Evolutionary conservation across 2,797 vertebrate species (phyloP).

Genomic region (Parambassis ranga): DNA sequence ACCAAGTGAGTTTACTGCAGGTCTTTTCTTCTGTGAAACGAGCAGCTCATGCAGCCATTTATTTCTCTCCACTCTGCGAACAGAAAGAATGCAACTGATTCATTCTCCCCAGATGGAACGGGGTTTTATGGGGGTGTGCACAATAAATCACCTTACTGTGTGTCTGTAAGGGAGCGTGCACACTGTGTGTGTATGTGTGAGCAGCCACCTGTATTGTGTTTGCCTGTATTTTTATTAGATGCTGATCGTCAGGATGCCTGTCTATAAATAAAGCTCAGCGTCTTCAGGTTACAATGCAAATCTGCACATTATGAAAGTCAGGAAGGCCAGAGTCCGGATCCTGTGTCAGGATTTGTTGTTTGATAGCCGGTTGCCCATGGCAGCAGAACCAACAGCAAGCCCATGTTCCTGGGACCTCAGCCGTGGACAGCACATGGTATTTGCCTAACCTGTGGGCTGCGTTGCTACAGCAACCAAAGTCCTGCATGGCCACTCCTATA

Average conservation of each 20-base stretch:
- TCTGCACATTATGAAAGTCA: slow-evolving; percentile 40
- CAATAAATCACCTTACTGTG: slow-evolving; percentile 62
- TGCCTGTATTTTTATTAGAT: slow-evolving; percentile 16
- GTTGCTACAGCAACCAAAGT: slow-evolving; percentile 71
- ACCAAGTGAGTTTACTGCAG: slow-evolving; percentile 37
- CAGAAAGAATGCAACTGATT: slow-evolving; percentile 71
- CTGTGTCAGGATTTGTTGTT: slow-evolving; percentile 74
- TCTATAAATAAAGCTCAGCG: slow-evolving; percentile 68
- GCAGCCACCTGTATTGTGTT: slow-evolving; percentile 36
- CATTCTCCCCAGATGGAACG: slow-evolving; percentile 69
- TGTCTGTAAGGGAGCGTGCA: neutral
- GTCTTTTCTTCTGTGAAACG: slow-evolving; percentile 51
- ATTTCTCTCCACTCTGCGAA: slow-evolving; percentile 37
- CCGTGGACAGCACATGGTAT: slow-evolving; percentile 54
- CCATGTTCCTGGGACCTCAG: slow-evolving; percentile 32
- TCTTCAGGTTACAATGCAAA: slow-evolving; percentile 67
- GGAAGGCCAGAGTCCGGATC: slow-evolving; percentile 51
- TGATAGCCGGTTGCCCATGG: slow-evolving; percentile 70
- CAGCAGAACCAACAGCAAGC: slow-evolving; percentile 34
- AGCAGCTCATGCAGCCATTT: slow-evolving; percentile 27
- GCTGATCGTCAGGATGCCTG: slow-evolving; percentile 24
- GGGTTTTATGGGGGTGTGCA: slow-evolving; percentile 43
- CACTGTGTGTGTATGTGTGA: neutral
- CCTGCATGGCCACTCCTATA: slow-evolving; percentile 72
- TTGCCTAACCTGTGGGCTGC: slow-evolving; percentile 72